A percentile compares a stretch with the other conserved stretches of the same genome.
phyloP scores from a whole-genome alignment of 1,140 invertebrate species.

The Scaptodrosophila lebanonensis region DNA sequence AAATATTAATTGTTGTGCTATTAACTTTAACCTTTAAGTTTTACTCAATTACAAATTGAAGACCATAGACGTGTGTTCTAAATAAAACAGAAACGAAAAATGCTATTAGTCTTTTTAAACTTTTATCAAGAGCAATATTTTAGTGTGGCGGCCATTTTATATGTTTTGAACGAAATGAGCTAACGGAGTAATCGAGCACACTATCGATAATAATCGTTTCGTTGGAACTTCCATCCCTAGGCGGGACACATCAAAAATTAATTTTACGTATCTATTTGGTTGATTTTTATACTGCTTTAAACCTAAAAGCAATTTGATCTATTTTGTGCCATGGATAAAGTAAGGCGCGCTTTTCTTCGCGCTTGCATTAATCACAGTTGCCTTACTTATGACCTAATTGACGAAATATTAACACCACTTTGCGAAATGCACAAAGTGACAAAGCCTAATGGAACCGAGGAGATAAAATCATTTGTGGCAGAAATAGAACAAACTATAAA shows the following conservation, averaged over 20 bases:
- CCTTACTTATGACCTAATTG: constrained; percentile 34
- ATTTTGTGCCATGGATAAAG: constrained; percentile 39
- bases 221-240: too few relatives aligned
- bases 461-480: constrained; percentile 27
- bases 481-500: constrained; percentile 33
- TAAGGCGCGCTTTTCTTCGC: constrained; percentile 43
- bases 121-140: too few relatives aligned
- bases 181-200: too few relatives aligned
- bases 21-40: constrained; percentile 50
- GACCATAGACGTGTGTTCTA: not conserved
- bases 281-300: not conserved
- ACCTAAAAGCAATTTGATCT: not conserved
- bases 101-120: too few relatives aligned
- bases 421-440: constrained; percentile 31
- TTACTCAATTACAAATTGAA: constrained; percentile 29
- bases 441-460: constrained; percentile 36
- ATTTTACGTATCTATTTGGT: too few relatives aligned
- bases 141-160: too few relatives aligned
- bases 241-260: too few relatives aligned
- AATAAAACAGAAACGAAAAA: too few relatives aligned
- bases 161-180: too few relatives aligned
- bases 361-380: constrained; percentile 55
- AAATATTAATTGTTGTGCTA: constrained; percentile 66
- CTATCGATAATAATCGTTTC: too few relatives aligned
- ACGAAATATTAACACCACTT: constrained; percentile 36